A percentile compares a stretch with the other conserved stretches of the same genome.
phyloP scores from a whole-genome alignment of 1,140 invertebrate species.

The Notospermus geniculatus region DNA sequence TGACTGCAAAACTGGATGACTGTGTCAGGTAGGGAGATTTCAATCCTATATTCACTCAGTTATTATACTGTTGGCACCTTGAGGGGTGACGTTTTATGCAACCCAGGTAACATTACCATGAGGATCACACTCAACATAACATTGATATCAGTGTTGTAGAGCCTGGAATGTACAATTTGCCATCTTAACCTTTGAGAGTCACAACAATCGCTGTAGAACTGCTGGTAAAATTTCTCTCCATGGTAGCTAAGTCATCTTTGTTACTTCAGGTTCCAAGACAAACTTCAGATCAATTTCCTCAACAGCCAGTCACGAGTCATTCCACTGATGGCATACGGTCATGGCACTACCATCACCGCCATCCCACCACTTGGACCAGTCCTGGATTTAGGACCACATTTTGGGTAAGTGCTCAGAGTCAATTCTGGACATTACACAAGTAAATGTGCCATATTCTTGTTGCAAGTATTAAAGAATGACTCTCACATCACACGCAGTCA shows the following conservation, averaged over 20 bases:
- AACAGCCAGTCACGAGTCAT: slow-evolving; percentile 43
- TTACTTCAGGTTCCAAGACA: slow-evolving; percentile 49
- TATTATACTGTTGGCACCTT: too few species aligned
- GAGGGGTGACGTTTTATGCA: too few species aligned
- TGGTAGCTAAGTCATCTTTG: neutral
- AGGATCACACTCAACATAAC: too few species aligned
- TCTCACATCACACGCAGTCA: slow-evolving; percentile 7
- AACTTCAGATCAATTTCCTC: slow-evolving; percentile 49
- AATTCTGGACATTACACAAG: neutral
- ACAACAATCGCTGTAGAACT: slow-evolving; percentile 1
- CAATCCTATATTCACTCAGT: neutral
- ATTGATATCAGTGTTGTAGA: too few species aligned
- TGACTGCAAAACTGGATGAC: slow-evolving; percentile 51
- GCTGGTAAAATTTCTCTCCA: neutral
- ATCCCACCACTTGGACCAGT: slow-evolving; percentile 45
- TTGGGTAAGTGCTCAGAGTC: slow-evolving; percentile 37
- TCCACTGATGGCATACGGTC: slow-evolving; percentile 45
- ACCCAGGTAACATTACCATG: too few species aligned
- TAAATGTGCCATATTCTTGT: too few species aligned
- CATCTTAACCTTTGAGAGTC: slow-evolving; percentile 12
- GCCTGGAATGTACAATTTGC: too few species aligned
- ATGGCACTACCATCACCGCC: slow-evolving; percentile 52
- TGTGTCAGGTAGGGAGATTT: slow-evolving; percentile 37
- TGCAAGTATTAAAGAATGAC: too few species aligned
- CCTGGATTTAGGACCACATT: slow-evolving; percentile 53